Evolutionary conservation across 2,113 vertebrate species (phyloP), one percentile per base, ranked within the genome.

Genomic region (Pseudonaja textilis): DNA sequence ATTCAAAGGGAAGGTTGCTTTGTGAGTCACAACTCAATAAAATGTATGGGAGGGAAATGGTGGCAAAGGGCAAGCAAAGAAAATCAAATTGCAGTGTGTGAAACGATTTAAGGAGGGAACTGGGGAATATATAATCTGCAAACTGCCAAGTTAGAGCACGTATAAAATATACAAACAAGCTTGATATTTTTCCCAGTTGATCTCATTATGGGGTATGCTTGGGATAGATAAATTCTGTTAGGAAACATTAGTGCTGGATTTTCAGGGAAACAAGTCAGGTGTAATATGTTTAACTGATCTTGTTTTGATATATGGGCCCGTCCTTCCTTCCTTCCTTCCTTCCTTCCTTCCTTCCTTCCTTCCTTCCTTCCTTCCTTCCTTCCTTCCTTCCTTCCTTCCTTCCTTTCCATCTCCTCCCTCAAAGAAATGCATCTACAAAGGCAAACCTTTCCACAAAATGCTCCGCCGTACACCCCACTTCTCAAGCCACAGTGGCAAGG

Each of bases 101-200:
- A 97, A 97, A 96, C 95, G 95, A 97, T 97, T 97, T 97, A 96
- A 97, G 96, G 95, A 97, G 96, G 96, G 96, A 96, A 95, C 96
- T 95, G 90, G 97, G 97, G 97, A 97, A 97, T 97, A 96, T 94
- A 95, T 97, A 97, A 97, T 97, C 97, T 97, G 97, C 95, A 96
- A 97, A 97, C 97, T 97, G 97, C 97, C 97, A 97, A 97, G 96
- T 97, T 97, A 97, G 96, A 97, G 97, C 96, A 97, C 97, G 96
- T 96, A 96, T 97, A 96, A 97, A 97, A 96, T 97, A 97, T 97
- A 97, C 97, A 97, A 97, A 97, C 97, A 97, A 97, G 97, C 95
- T 93, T 94, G 97, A 96, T 96, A 97, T 97, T 97, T 97, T 97
- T 97, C 97, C 97, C 97, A 97, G 97, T 96, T 97, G 97, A 97